Evolutionary conservation across 2,888 invertebrate species (phyloP).

Genomic region (Incurvaria masculella): DNA sequence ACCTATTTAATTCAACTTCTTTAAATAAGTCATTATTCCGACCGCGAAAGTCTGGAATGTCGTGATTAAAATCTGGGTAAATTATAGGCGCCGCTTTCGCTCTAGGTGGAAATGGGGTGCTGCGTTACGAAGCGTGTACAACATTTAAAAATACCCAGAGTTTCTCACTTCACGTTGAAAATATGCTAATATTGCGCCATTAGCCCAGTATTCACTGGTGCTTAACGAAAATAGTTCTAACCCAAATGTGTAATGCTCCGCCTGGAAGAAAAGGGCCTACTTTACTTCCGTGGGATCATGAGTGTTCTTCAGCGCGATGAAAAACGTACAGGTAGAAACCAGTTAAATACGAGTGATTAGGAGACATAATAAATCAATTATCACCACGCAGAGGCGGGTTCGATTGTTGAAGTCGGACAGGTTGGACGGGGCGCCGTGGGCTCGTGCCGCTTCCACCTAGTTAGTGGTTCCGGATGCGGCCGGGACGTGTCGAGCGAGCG

Average conservation of each 20-base stretch:
- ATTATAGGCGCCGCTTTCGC: neutral
- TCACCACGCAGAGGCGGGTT: too few species aligned
- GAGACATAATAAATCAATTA: too few species aligned
- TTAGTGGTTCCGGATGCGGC: slow-evolving; percentile 56
- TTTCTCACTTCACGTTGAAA: neutral
- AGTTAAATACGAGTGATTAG: too few species aligned
- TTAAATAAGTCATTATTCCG: slow-evolving; percentile 27
- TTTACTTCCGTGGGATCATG: too few species aligned
- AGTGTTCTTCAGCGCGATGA: too few species aligned
- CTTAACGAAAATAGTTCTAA: too few species aligned
- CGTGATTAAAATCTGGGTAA: slow-evolving; percentile 1
- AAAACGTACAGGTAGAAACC: too few species aligned
- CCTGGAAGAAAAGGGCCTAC: too few species aligned
- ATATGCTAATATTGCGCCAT: neutral
- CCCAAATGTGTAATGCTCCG: too few species aligned
- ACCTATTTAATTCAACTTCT: neutral
- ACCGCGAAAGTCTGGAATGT: slow-evolving; percentile 19
- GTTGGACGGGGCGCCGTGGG: slow-evolving; percentile 12
- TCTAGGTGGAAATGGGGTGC: neutral
- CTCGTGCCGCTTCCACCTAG: slow-evolving; percentile 38
- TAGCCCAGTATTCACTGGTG: too few species aligned
- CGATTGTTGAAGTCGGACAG: too few species aligned
- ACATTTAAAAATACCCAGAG: neutral
- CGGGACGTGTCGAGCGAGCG: slow-evolving; percentile 40
- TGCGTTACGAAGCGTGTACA: too few species aligned